Evolutionary conservation across 2,888 invertebrate genomes (phyloP).

Genomic region (Drosophila fungiperda): DNA sequence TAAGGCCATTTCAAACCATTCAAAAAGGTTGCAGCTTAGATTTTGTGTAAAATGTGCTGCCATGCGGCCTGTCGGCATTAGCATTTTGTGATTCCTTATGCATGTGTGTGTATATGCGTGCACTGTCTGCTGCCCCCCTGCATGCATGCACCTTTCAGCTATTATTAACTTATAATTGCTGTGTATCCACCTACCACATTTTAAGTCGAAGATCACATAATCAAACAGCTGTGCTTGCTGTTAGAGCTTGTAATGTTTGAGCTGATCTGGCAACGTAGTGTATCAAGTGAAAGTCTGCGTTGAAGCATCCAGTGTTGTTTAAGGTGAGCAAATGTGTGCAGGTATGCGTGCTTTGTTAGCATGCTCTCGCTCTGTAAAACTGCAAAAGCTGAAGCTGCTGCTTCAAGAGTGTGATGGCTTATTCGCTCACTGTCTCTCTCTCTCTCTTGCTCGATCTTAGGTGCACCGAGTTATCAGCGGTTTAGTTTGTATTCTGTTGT

Average conservation of each 20-base stretch:
- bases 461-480: constrained; percentile 58
- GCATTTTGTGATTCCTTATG: constrained; percentile 21
- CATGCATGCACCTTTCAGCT: constrained; percentile 31
- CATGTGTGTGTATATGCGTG: constrained; percentile 25
- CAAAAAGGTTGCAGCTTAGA: constrained; percentile 44
- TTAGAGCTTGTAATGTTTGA: constrained; percentile 30
- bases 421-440: constrained; percentile 4
- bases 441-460: constrained; percentile 28
- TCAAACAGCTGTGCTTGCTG: constrained; percentile 70
- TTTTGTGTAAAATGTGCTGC: constrained; percentile 3
- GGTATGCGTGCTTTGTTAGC: constrained; percentile 13
- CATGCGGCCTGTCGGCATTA: constrained; percentile 26
- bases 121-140: constrained; percentile 33
- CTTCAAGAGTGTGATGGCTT: not conserved
- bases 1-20: constrained; percentile 16
- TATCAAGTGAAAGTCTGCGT: constrained; percentile 37
- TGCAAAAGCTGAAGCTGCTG: constrained; percentile 8
- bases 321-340: not conserved
- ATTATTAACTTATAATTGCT: constrained; percentile 51
- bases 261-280: constrained; percentile 54
- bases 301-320: constrained; percentile 14
- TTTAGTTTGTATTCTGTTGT: constrained; percentile 47
- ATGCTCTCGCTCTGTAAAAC: constrained; percentile 2
- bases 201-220: not conserved
- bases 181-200: not conserved